Percentiles rank a stretch among this genome's conserved stretches.
Conservation (phyloP, 2,113 vertebrate species). For the Stomatorhinus ivindoensis region DNA sequence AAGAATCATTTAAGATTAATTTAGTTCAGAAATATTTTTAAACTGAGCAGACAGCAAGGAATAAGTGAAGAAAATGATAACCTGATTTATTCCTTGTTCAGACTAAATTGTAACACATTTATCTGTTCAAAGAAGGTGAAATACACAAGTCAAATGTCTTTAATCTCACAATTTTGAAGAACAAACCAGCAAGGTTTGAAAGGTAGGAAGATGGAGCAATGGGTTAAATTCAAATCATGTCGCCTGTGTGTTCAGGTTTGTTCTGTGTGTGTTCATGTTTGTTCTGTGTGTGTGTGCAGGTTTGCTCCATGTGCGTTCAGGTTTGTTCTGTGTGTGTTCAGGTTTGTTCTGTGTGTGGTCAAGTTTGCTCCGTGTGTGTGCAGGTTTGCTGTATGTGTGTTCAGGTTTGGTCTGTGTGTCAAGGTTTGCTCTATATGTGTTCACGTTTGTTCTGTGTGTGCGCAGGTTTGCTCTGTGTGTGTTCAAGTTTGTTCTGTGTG, state of each 20-base stretch:
- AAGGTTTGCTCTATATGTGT: no score
- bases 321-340: no score
- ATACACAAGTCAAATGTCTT: background rate
- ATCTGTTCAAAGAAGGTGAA: background rate
- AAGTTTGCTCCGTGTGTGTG: no score
- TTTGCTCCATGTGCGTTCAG: no score
- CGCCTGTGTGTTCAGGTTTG: background rate
- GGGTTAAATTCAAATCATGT: background rate
- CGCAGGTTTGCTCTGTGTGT: no score
- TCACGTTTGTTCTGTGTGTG: no score
- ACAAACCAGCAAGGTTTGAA: background rate
- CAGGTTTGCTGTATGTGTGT: no score
- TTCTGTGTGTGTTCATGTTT: background rate
- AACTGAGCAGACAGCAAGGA: background rate
- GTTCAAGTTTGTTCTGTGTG: no score
- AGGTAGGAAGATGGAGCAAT: background rate
- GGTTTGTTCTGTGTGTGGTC: no score
- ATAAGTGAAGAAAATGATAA: background rate
- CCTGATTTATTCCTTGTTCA: background rate
- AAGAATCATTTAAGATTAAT: background rate
- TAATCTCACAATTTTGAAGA: conserved; percentile 6
- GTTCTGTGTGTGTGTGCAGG: background rate
- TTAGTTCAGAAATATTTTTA: background rate
- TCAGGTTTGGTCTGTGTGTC: no score
- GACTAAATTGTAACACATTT: background rate